Evolutionary conservation across 1,140 invertebrate genomes (phyloP).

Genomic region (Cotesia typhae): DNA sequence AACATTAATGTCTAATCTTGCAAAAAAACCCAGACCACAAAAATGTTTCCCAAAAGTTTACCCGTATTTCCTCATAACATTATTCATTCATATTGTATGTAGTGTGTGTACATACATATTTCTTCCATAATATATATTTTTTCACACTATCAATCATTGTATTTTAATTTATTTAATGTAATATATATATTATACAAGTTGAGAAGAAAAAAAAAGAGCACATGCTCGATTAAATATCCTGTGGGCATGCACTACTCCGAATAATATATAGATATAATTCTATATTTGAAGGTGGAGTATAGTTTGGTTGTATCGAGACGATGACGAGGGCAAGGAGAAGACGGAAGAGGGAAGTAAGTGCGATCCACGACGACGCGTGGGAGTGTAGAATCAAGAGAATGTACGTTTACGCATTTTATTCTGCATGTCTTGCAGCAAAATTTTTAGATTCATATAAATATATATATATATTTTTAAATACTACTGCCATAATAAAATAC

Average conservation of each 20-base stretch:
- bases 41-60: not conserved
- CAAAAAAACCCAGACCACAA: not conserved
- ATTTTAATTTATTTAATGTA: no score
- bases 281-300: conserved; percentile 12
- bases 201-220: conserved; percentile 1
- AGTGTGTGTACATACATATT: not conserved
- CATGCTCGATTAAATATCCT: conserved; percentile 27
- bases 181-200: not conserved
- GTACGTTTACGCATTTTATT: conserved; percentile 19
- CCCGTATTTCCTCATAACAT: no score
- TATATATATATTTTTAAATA: no score
- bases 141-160: conserved; percentile 18
- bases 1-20: not conserved
- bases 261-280: not conserved
- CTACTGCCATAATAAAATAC: not conserved
- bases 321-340: conserved; percentile 15
- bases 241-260: not conserved
- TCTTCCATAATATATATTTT: conserved; percentile 17
- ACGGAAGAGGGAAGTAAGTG: conserved; percentile 20
- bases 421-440: not conserved
- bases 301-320: conserved; percentile 1
- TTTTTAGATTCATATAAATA: conserved; percentile 1
- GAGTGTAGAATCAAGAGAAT: conserved; percentile 25
- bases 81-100: no score
- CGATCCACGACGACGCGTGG: conserved; percentile 25